Evolutionary conservation across 2,888 invertebrate species (phyloP).

Genomic region (Drepanosiphum platanoidis): DNA sequence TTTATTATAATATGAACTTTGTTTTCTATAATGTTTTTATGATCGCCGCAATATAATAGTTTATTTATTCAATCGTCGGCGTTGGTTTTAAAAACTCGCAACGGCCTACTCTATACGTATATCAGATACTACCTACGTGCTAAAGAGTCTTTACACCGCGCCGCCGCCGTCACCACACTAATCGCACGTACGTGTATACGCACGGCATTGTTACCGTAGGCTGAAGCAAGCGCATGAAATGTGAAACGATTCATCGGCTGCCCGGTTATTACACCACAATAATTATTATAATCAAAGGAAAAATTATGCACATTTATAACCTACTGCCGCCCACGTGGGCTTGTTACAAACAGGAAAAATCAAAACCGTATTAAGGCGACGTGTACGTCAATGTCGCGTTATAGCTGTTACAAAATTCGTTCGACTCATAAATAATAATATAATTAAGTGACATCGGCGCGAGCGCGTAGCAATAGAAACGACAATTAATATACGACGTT

Average conservation of each 20-base stretch:
- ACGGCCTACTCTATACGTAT: too few species aligned
- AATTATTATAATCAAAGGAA: too few species aligned
- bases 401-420: background rate
- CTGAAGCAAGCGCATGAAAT: background rate
- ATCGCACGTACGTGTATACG: background rate
- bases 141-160: background rate
- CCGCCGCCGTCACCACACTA: background rate
- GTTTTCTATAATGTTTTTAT: constrained; percentile 47
- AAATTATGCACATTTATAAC: background rate
- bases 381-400: background rate
- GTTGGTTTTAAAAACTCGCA: too few species aligned
- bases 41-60: constrained; percentile 13
- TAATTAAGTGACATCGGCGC: too few species aligned
- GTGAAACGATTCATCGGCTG: background rate
- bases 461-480: too few species aligned
- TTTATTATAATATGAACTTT: constrained; percentile 36
- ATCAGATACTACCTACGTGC: background rate
- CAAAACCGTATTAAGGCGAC: too few species aligned
- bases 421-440: background rate
- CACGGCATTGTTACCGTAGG: too few species aligned
- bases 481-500: background rate
- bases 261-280: background rate
- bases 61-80: background rate
- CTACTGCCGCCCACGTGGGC: background rate
- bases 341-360: constrained; percentile 13